Evolutionary conservation across 2,888 invertebrate genomes (phyloP), one percentile per base, ranked within the genome.

Genomic region (Noctua comes): DNA sequence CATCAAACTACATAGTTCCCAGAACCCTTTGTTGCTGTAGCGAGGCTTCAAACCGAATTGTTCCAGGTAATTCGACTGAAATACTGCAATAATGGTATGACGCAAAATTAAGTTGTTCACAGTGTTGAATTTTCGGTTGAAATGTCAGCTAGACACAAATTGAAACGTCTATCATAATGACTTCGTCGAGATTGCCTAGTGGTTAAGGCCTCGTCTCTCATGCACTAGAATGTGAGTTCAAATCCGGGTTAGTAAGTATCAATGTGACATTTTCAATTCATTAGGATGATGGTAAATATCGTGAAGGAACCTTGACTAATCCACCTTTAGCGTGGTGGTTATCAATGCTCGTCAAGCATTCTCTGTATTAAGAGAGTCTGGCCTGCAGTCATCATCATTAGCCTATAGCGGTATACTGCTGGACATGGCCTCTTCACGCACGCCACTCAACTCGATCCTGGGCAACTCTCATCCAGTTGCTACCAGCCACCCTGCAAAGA

Each of bases 141-240:
- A 73, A 72, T 43, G 65, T 73, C 51, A 21, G 18, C 64, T 27
- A 62, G 72, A 62, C 62, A 87, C 87, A 85, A 84, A 84, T 85
- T 86, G 76, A 73, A 76, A 13, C 64, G 87, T 64, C 73, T 54
- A n/a, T 36, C 70, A 71, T 73, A 73, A 86, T 78, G 31, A 62
- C 10, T 31, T 21, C 4, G 10, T 62, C 31, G 21, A 10, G 62
- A 62, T 31, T 62, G 21, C 8, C 8, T 1, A 31, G 1, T 57
- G n/a, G n/a, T 11, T 57, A n/a, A n/a, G n/a, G 5, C 57, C 57
- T n/a, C 3, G 16, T 8, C 27, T 62, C 8, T 62, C 7, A 31
- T 62, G 27, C 16, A 62, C 31, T 31, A 21, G 31, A 31, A 10
- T 31, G 31, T 31, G 31, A 2, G 7, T 59, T 1, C 27, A 54